Evolutionary conservation across 2,888 invertebrate genomes (phyloP), one percentile per base, ranked within the genome.

Genomic region (Heliconius hortense): DNA sequence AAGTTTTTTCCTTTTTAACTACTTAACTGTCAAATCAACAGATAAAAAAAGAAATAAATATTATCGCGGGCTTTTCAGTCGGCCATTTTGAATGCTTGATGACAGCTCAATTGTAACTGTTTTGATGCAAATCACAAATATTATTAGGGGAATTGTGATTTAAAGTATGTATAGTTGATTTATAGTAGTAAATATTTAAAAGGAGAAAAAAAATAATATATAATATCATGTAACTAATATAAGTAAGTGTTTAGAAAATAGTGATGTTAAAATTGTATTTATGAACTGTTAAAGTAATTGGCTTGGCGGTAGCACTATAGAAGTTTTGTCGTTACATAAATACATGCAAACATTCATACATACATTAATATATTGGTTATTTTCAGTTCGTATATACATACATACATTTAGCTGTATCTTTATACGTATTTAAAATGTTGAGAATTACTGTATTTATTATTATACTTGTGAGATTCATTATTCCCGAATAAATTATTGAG

Each of bases 121-220:
- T 81, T 83, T 79, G 77, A 82, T 78, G 87, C 88, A 84, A 82
- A 91, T 87, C 84, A 84, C 90, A 89, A 82, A 92, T 91, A 91
- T 85, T 76, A 87, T 90, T 93, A 93, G 92, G 92, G 89, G 85
- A 92, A 93, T 90, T 93, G 93, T 93, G 93, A 93, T 93, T 93
- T 92, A 92, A 91, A 89, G 87, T 89, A 92, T 93, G 92, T 92
- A 90, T 88, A 87, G 87, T 88, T 90, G 90, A 89, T 91, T 91
- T 92, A 91, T 89, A 88, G 90, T 89, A 90, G 87, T 88, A 85
- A 83, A 90, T 82, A 85, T 91, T 91, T 89, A 87, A 66, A 66
- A 89, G 90, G 86, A 85, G 83, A 85, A 85, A 87, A 85, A 89
- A 90, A 87, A 85, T 83, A 86, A 85, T 84, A 86, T 91, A 84